Evolutionary conservation across 2,113 vertebrate species (phyloP).

Genomic region (Thamnophis sirtalis): DNA sequence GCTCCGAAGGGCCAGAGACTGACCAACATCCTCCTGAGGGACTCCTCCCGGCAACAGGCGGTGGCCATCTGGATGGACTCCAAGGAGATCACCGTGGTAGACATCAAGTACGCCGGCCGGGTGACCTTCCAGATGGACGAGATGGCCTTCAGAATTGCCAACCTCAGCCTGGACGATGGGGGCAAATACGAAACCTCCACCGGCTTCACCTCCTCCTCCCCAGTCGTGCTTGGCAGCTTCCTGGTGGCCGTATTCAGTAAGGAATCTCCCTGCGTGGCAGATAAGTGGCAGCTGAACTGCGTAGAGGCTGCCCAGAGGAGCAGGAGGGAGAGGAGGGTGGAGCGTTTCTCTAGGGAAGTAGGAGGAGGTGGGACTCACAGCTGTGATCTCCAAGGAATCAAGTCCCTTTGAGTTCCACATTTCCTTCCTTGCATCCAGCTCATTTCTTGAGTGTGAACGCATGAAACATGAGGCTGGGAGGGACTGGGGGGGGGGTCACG

Average conservation of each 20-base stretch:
- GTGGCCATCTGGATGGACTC: neutral
- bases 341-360: neutral
- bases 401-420: neutral
- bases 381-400: neutral
- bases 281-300: neutral
- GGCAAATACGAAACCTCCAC: neutral
- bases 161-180: neutral
- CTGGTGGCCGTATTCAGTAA: neutral
- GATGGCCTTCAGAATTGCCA: neutral
- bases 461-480: neutral
- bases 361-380: neutral
- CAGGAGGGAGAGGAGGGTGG: neutral
- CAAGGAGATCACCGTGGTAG: accelerated
- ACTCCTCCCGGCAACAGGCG: accelerated
- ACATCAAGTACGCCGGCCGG: accelerated
- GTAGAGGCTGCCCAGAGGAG: neutral
- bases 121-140: neutral
- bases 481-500: neutral
- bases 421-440: neutral
- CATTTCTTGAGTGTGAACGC: neutral
- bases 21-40: neutral
- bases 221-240: accelerated
- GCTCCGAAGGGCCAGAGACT: neutral
- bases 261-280: neutral
- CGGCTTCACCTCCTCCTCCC: accelerated